Base-by-base conservation (phyloP, 2,113 vertebrate species). In the Scophthalmus maximus region DNA sequence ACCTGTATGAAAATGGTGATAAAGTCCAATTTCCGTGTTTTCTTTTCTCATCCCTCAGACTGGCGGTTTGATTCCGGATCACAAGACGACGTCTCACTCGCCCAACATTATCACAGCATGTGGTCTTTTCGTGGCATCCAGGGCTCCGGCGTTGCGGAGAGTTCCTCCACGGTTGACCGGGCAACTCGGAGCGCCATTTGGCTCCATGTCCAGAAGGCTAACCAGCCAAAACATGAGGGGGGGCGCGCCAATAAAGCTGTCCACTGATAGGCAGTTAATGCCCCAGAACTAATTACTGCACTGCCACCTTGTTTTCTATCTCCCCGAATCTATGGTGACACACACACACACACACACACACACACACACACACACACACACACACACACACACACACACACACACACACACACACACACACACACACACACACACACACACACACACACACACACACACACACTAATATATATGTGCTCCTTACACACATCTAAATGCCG, bases 201-300 rank as follows among this genome's bases (percentile, higher is more conserved):
- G 79, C 81, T 86, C 68, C 47, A 4, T 73, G 81, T 76, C 79
- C 73, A 71, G 40, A 47, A 68, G 59, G 38, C 72, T 78, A 85
- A 86, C 74, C 81, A 87, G 74, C 76, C 81, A 84, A 76, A 83
- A 79, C 79, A 62, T 64, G 49, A n/a, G 34, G 50, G 68, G 76
- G 58, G 68, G 56, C 26, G 30, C 55, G 68, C 71, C 67, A 88
- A 91, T 89, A 82, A 85, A 85, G 78, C 42, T 59, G 52, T 83
- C 73, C 85, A 66, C 53, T 76, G 77, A 83, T 73, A 57, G 61
- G 46, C 74, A 78, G 85, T 63, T 87, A 89, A 90, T 88, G 85
- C 71, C 68, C 76, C 85, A 68, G 82, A 86, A 87, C 89, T 83
- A 90, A 90, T 86, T 58, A 88, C 64, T 64, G 78, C 57, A 46